These are phyloP conservation scores for Chionoecetes opilio DNA, from an alignment of 1,140 invertebrate genomes.

Conservation along the genomic window DNA sequence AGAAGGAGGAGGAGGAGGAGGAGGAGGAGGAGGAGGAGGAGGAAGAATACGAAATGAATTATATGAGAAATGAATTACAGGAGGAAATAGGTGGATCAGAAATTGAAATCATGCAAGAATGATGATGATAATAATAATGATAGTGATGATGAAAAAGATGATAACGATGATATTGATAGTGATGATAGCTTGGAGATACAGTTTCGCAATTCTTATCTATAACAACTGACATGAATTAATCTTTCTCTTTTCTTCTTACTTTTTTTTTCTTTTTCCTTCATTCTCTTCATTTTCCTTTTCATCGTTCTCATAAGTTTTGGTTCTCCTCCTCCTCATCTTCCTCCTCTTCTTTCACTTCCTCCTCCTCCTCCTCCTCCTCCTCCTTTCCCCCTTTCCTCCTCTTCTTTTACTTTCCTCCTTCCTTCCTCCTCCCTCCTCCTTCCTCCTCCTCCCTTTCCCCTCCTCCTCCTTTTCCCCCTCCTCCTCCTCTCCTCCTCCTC, in stretches of 20 bases:
- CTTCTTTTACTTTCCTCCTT: too few relatives aligned
- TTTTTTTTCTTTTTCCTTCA: too few relatives aligned
- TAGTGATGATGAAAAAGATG: not conserved
- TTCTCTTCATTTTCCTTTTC: too few relatives aligned
- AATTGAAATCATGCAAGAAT: not conserved
- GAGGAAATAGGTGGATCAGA: not conserved
- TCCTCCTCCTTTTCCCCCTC: too few relatives aligned
- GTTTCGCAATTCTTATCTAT: not conserved
- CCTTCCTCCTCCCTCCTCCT: not conserved
- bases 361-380: not conserved
- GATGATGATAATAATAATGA: not conserved
- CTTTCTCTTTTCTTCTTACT: too few relatives aligned
- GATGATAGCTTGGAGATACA: not conserved
- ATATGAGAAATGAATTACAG: not conserved
- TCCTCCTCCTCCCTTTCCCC: slow-evolving; percentile 11
- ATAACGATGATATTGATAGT: too few relatives aligned
- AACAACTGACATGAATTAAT: too few relatives aligned
- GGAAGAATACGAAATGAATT: not conserved
- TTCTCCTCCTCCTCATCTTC: too few relatives aligned
- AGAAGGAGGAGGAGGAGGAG: not conserved
- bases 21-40: not conserved
- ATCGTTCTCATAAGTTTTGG: too few relatives aligned
- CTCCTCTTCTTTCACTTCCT: not conserved
- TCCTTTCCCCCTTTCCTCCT: not conserved
- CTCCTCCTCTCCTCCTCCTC: too few relatives aligned